Percentiles rank a stretch among this genome's conserved stretches.
phyloP scores from a whole-genome alignment of 2,797 vertebrate species.

The Anolis apletophallus region DNA sequence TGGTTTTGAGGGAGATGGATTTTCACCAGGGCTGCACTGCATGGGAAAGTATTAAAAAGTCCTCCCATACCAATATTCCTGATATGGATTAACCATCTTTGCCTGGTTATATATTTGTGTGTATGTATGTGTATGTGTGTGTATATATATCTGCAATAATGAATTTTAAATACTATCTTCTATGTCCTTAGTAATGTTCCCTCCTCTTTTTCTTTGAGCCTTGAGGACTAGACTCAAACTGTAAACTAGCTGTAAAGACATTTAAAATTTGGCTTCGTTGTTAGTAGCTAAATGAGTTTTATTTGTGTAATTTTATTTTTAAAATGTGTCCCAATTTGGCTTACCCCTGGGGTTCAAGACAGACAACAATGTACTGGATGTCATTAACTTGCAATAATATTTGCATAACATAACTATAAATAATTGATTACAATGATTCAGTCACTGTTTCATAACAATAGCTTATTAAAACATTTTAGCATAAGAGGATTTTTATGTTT shows the following conservation, averaged over 20 bases:
- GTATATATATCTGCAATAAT: background rate
- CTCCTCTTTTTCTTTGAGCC: background rate
- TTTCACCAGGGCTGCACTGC: background rate
- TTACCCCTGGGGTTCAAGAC: slow-evolving; percentile 16
- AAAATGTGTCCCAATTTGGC: background rate
- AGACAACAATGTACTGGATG: slow-evolving; percentile 9
- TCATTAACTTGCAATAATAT: slow-evolving; percentile 15
- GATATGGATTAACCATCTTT: background rate
- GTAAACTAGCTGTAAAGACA: background rate
- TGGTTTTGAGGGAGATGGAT: background rate
- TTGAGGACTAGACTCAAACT: background rate
- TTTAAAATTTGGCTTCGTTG: background rate
- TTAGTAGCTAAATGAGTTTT: background rate
- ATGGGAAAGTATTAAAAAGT: background rate
- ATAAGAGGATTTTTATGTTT: background rate
- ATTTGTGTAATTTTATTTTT: slow-evolving; percentile 25
- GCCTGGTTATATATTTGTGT: background rate
- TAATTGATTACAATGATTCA: slow-evolving; percentile 30
- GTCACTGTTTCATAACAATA: slow-evolving; percentile 26
- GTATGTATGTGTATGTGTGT: too few species aligned
- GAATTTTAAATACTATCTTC: background rate
- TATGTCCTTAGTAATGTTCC: background rate
- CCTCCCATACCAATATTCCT: background rate
- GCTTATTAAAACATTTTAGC: background rate
- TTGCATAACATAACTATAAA: slow-evolving; percentile 27